Base-by-base conservation (phyloP, 2,113 vertebrate species). In the Empidonax traillii region DNA sequence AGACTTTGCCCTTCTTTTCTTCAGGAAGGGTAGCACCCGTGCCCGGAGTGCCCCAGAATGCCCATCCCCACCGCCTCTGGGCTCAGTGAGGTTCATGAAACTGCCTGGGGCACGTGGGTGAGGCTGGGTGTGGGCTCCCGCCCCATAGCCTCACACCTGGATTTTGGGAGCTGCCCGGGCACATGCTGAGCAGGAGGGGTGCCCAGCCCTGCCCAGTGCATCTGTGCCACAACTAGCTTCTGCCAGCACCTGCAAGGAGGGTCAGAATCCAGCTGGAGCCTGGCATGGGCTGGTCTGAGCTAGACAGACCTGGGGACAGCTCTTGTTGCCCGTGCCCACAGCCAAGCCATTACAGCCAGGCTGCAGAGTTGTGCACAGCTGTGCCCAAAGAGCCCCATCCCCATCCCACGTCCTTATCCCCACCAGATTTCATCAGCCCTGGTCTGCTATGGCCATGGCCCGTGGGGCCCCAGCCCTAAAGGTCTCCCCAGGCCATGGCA, bases 1-100 rank as follows among this genome's bases (percentile, higher is more conserved):
- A 95, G 95, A 96, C 95, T 97, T 96, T 96, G 95, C 63, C 75
- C 92, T 95, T 59, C 71, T 56, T 78, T 77, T 75, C 79, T 95
- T 67, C 5, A 25, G 92, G 88, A 19, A 61, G 59, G 71, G 83
- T 83, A 68, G 75, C 59, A 66, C 78, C 58, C 17, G 0, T 85
- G 56, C 43, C 68, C 53, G 18, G 28, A 25, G 51, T 3, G 13
- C 71, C 62, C 37, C 19, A 0, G 8, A 46, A 23, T 8, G 30
- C 85, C 90, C 83, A 63, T 93, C 83, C 92, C 88, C 30, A 2
- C 12, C 35, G 85, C 88, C 85, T 92, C 92, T 4, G 37, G 94
- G 83, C 82, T 51, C 3, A 2, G 28, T 0, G 3, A 92, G 84
- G 41, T n/a, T 88, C 17, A 0, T 8, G 35, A 69, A 51, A 49